Base-by-base conservation (phyloP, 1,140 invertebrate species). In the Nasonia giraulti region DNA sequence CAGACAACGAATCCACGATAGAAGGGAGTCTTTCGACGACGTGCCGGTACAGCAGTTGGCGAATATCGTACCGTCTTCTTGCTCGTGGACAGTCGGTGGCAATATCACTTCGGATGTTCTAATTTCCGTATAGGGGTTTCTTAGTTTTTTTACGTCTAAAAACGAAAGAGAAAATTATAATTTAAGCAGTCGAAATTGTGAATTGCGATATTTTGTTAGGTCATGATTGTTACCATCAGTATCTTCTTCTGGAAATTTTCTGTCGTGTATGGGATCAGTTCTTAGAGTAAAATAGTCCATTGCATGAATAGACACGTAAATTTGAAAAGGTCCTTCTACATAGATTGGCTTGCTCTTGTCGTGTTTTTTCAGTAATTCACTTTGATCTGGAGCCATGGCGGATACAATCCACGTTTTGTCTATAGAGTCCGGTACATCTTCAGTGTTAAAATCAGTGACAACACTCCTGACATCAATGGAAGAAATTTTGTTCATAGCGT, bases 351-450 rank as follows among this genome's bases (percentile, higher is more conserved):
- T 93, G 73, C 95, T 93, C n/a, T 90, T 87, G 0, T 95, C 94
- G 89, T 98, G 96, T 83, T 95, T 93, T n/a, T 92, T 89, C 17
- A 99, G 90, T 31, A 99, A 92, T 62, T 95, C 90, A 84, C 94
- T 93, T 91, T 99, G 99, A 8, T 92, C 92, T 44, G 94, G 94
- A 92, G 97, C 97, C 90, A 98, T 98, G 0, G 96, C 97, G 91
- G 97, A 98, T 0, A 99, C 96, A 86, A 99, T 97, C 97, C 98
- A 99, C 0, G 98, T 99, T 88, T 98, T 95, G 85, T 99, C 98
- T 11, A 97, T 90, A 6, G 97, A 94, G 88, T 97, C 96, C 87
- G 95, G 93, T 37, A 98, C 91, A 86, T 96, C 94, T 88, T 94
- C 93, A 71, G 96, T 95, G 91, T 95, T 84, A 88, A 93, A 95